Evolutionary conservation across 2,888 invertebrate species (phyloP), one percentile per base, ranked within the genome.

Genomic region (Leptinotarsa haldemani): DNA sequence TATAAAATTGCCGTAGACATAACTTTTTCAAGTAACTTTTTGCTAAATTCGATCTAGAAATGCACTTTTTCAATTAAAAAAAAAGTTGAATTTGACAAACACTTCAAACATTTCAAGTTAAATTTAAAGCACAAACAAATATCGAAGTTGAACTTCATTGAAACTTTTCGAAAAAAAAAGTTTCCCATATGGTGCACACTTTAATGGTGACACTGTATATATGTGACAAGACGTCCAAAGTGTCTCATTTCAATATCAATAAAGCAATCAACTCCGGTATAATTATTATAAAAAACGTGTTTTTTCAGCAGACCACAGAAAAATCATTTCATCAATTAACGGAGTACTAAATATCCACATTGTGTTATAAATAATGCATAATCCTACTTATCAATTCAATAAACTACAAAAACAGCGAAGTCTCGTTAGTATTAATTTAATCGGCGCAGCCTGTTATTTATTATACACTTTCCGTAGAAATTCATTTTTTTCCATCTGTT

Each of bases 281-380:
- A 4, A 30, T 56, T 22, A 18, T 18, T 13, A 56, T 56, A 22
- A 56, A 56, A 3, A 22, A 13, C 12, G 15, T 9, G 22, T 20
- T 56, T 56, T 56, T 56, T 56, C 56, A 56, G 22, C 4, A 15
- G 22, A n/a, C 40, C 7, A 9, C 56, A 69, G 64, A 74, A 65
- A 74, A 70, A 69, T 70, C 77, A 79, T 77, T 76, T 76, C 70
- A 78, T 75, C 80, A 79, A 81, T 79, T 79, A 80, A 81, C 79
- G 76, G 72, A 71, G 77, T 75, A 79, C 77, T 81, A 80, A 80
- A 78, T 77, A 74, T 74, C 70, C 74, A 72, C 70, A 74, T 76
- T 74, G 70, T 69, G 76, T 69, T 69, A 79, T 80, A 77, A 80
- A 79, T 80, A 77, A 80, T 78, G 72, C 71, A 79, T 78, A 72